Percentiles rank a stretch among this genome's conserved stretches.
Conservation (phyloP, 2,113 vertebrate species). For the Psettodes erumei region DNA sequence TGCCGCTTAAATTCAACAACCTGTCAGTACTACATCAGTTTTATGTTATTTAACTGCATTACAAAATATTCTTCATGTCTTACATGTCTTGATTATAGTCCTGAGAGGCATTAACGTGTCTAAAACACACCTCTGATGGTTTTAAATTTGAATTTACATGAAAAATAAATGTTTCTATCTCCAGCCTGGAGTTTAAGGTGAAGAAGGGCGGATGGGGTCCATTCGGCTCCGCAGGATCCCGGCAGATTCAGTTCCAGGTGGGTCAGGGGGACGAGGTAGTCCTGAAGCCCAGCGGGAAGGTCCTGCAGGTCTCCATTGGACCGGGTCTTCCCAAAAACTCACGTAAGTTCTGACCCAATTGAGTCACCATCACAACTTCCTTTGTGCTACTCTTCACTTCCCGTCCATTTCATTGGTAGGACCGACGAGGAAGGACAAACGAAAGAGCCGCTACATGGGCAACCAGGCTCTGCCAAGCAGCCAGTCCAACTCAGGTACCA, state of each 20-base stretch:
- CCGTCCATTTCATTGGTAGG: conserved; percentile 65
- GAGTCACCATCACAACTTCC: background rate
- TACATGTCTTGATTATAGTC: too few relatives aligned
- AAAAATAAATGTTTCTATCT: background rate
- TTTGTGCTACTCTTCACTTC: background rate
- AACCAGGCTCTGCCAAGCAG: conserved; percentile 9
- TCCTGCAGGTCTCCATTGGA: conserved; percentile 81
- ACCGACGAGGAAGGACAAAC: conserved; percentile 82
- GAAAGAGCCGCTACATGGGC: conserved; percentile 81
- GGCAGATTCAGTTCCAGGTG: conserved; percentile 86
- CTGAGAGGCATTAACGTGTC: too few relatives aligned
- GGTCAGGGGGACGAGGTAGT: conserved; percentile 78
- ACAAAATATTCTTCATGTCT: too few relatives aligned
- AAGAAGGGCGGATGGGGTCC: conserved; percentile 88
- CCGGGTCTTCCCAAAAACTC: conserved; percentile 85
- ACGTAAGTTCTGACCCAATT: conserved; percentile 69
- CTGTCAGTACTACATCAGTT: conserved; percentile 71
- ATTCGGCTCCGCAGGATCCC: conserved; percentile 82
- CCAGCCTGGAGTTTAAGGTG: conserved; percentile 89
- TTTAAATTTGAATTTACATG: background rate
- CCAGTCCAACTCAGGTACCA: conserved; percentile 63
- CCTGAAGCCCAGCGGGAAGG: conserved; percentile 82
- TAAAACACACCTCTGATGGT: background rate
- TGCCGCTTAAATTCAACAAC: conserved; percentile 86
- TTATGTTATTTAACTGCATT: background rate